phyloP scores from a whole-genome alignment of 2,888 invertebrate species.

The Coenonympha arcania region DNA sequence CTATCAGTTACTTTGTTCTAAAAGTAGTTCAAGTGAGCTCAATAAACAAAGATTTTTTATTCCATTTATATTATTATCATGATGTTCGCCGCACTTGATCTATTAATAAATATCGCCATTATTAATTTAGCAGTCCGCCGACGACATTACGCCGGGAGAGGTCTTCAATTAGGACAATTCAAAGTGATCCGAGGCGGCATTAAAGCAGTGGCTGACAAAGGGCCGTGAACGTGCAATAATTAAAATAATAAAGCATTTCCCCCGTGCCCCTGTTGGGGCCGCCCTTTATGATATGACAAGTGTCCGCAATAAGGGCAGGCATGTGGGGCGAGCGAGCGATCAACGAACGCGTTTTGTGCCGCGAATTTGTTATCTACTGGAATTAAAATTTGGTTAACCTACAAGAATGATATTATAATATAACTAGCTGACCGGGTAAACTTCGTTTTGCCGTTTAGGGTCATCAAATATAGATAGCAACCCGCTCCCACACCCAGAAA shows the following conservation, averaged over 20 bases:
- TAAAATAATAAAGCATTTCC: conserved; percentile 70
- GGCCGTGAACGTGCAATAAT: conserved; percentile 67
- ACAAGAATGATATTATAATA: no score
- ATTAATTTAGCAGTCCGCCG: not conserved
- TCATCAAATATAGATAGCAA: no score
- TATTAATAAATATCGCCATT: not conserved
- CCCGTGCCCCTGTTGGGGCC: conserved; percentile 41
- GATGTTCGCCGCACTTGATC: not conserved
- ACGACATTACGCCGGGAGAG: conserved; percentile 29
- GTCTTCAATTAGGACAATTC: conserved; percentile 58
- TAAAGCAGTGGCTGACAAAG: conserved; percentile 57
- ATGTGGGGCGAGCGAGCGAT: conserved; percentile 18
- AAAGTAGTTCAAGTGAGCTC: no score
- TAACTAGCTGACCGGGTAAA: no score
- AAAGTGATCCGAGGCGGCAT: conserved; percentile 40
- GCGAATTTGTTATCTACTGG: no score
- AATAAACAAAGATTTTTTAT: no score
- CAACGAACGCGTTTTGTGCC: conserved; percentile 20
- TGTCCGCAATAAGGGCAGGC: conserved; percentile 65
- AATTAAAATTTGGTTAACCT: no score
- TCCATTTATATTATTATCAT: no score
- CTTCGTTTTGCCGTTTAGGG: no score
- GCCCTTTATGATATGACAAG: conserved; percentile 71
- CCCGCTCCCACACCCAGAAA: no score
- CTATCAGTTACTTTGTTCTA: no score